These are phyloP conservation scores for Drosophila leontia DNA, from an alignment of 1,140 invertebrate genomes.

Conservation along the genomic window DNA sequence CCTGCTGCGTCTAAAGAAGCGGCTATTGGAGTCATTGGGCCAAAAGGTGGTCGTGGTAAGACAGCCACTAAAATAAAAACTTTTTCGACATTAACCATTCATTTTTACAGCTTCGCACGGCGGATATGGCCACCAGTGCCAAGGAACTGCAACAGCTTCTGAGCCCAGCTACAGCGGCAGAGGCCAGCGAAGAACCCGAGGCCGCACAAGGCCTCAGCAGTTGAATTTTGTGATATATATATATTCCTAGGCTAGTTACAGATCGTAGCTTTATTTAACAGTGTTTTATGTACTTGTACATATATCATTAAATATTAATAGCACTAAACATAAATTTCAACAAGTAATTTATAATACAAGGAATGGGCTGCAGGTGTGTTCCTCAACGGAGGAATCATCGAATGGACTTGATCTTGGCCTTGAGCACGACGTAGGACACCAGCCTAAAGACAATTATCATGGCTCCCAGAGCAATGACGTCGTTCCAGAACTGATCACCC, in stretches of 20 bases:
- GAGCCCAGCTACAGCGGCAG: neutral
- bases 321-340: conserved; percentile 91
- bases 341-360: conserved; percentile 91
- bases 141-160: conserved; percentile 52
- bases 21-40: conserved; percentile 62
- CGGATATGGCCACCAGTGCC: conserved; percentile 56
- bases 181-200: conserved; percentile 10
- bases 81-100: accelerated
- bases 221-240: conserved; percentile 63
- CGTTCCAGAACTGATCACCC: conserved; percentile 93
- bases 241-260: conserved; percentile 36
- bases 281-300: conserved; percentile 62
- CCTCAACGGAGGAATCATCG: conserved; percentile 46
- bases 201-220: conserved; percentile 35
- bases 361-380: conserved; percentile 53
- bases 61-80: neutral
- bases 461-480: conserved; percentile 90
- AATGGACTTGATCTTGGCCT: conserved; percentile 79
- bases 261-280: conserved; percentile 69
- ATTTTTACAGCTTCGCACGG: conserved; percentile 46
- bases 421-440: conserved; percentile 91
- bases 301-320: conserved; percentile 88
- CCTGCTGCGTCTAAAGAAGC: conserved; percentile 61
- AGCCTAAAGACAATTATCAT: conserved; percentile 91
- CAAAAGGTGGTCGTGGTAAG: conserved; percentile 73